Evolutionary conservation across 2,113 vertebrate species (phyloP).

Genomic region (Phalacrocorax carbo): DNA sequence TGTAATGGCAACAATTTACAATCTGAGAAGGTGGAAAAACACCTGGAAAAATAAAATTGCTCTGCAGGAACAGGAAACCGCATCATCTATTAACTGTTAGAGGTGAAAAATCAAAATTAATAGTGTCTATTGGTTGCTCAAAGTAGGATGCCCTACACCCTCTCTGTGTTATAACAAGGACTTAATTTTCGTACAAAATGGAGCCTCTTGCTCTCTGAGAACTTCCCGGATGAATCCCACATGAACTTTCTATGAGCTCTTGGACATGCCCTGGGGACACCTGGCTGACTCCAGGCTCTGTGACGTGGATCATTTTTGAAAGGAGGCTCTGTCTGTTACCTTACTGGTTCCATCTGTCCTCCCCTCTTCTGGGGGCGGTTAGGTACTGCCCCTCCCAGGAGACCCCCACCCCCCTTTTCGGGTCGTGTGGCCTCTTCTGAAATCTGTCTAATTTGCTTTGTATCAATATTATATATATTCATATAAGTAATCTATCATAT

Average conservation of each 20-base stretch:
- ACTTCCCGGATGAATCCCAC: not conserved
- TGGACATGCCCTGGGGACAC: not conserved
- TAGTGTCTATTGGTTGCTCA: not conserved
- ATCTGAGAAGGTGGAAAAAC: not conserved
- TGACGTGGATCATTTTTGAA: not conserved
- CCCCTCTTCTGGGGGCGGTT: not conserved
- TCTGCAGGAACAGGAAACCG: not conserved
- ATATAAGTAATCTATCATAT: not conserved
- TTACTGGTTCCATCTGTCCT: not conserved
- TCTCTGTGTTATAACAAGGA: not conserved
- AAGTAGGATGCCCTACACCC: not conserved
- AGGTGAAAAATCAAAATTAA: not conserved
- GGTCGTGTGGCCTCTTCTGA: not conserved
- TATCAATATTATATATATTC: rapidly evolving
- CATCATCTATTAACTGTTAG: not conserved
- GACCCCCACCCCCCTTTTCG: not conserved
- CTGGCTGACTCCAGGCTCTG: not conserved
- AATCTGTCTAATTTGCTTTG: not conserved
- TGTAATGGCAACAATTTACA: not conserved
- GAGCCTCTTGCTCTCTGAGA: not conserved
- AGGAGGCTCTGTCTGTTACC: not conserved
- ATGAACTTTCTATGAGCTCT: not conserved
- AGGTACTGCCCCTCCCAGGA: too few relatives aligned
- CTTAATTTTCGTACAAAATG: not conserved
- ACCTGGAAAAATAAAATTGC: not conserved